A percentile compares a stretch with the other conserved stretches of the same genome.
phyloP scores from a whole-genome alignment of 1,140 invertebrate genomes.

The Nasonia longicornis region DNA sequence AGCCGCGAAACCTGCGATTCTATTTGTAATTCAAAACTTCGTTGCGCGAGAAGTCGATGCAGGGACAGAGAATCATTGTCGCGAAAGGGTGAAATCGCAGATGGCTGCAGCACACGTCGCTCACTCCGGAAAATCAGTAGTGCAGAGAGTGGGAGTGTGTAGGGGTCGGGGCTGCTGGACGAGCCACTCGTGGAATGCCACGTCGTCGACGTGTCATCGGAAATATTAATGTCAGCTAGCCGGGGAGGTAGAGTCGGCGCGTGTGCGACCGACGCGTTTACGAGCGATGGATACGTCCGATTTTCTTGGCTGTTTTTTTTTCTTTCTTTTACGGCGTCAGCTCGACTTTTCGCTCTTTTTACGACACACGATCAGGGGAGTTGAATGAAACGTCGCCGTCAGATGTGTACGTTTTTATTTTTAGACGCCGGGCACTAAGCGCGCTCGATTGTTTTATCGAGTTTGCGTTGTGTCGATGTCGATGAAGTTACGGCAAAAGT shows the following conservation, averaged over 20 bases:
- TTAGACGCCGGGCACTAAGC: background rate
- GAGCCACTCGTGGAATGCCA: slow-evolving; percentile 3
- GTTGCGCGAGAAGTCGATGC: no score
- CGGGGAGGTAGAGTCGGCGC: background rate
- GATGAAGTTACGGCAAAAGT: no score
- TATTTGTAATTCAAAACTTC: no score
- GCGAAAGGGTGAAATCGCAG: background rate
- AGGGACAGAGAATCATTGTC: no score
- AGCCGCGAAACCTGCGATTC: no score
- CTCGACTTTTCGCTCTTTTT: background rate
- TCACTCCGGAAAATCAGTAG: background rate
- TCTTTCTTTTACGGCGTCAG: background rate
- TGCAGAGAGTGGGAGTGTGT: background rate
- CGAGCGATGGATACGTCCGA: background rate
- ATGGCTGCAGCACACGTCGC: background rate
- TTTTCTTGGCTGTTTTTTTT: background rate
- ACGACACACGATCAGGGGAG: background rate
- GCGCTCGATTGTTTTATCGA: no score
- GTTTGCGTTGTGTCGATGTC: background rate
- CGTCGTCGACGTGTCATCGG: slow-evolving; percentile 18
- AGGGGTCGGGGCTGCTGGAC: background rate
- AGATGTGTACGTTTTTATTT: background rate
- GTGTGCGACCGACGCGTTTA: slow-evolving; percentile 18
- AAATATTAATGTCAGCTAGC: slow-evolving; percentile 34
- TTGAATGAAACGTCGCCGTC: background rate